Percentiles rank a stretch among this genome's conserved stretches.
Conservation (phyloP, 2,888 invertebrate species). For the Trichopria drosophilae region DNA sequence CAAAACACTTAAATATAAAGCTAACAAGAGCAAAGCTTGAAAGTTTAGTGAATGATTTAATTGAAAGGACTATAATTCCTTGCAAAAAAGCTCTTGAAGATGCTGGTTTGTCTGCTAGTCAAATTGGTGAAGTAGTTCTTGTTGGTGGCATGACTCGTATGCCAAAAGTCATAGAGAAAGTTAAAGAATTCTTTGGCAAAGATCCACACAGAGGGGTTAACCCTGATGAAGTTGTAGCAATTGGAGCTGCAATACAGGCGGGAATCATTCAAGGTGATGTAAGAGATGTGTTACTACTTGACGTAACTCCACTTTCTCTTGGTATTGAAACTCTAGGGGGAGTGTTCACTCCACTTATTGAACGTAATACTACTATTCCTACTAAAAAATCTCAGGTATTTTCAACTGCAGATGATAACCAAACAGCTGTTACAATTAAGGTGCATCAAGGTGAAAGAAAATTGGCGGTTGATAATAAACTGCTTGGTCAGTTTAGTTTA, state of each 20-base stretch:
- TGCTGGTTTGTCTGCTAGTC: constrained; percentile 13
- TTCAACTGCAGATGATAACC: constrained; percentile 23
- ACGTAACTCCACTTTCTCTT: constrained; percentile 22
- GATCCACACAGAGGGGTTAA: constrained; percentile 17
- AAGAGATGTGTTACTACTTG: constrained; percentile 16
- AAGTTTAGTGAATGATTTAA: constrained; percentile 24
- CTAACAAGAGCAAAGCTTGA: constrained; percentile 26
- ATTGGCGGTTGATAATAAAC: constrained; percentile 18
- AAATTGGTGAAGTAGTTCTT: constrained; percentile 9
- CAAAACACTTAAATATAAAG: constrained; percentile 32
- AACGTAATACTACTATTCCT: constrained; percentile 24
- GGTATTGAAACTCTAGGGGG: constrained; percentile 23
- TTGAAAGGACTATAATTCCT: constrained; percentile 26
- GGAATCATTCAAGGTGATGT: constrained; percentile 11
- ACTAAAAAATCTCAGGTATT: constrained; percentile 22
- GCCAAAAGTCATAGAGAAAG: constrained; percentile 20
- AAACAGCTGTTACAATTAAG: constrained; percentile 15
- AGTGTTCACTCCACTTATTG: constrained; percentile 19
- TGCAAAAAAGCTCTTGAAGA: constrained; percentile 27
- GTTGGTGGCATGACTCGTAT: constrained; percentile 19
- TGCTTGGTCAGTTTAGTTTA: constrained; percentile 22
- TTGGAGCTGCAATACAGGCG: constrained; percentile 19
- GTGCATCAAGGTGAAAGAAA: constrained; percentile 18
- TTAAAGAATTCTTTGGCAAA: constrained; percentile 16
- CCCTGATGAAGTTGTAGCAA: constrained; percentile 24